phyloP scores from a whole-genome alignment of 2,797 vertebrate genomes.

The Halcyon chelicuti region DNA sequence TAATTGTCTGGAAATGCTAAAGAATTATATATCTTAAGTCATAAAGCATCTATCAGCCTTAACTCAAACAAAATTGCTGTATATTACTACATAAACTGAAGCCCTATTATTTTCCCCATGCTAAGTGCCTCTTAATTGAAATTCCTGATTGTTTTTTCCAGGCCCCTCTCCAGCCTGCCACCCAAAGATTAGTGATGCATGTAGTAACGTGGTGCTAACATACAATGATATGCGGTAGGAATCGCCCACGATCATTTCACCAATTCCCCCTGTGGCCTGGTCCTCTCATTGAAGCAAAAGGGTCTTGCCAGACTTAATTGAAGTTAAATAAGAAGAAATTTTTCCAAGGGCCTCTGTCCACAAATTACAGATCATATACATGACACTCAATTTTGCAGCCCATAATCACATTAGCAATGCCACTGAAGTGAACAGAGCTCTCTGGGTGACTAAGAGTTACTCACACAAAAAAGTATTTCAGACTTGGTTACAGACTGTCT shows the following conservation, averaged over 20 bases:
- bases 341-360: background rate
- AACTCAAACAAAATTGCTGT: background rate
- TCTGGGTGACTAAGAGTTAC: constrained; percentile 6
- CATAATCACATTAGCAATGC: constrained; percentile 47
- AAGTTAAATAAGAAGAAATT: background rate
- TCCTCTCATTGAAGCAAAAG: background rate
- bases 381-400: constrained; percentile 11
- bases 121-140: constrained; percentile 15
- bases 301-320: constrained; percentile 3
- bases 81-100: background rate
- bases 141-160: constrained; percentile 22
- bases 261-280: background rate
- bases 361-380: constrained; percentile 14
- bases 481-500: background rate
- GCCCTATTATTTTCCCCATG: background rate
- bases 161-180: background rate
- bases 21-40: background rate
- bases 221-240: background rate
- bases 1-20: background rate
- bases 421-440: background rate
- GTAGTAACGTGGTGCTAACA: background rate
- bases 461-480: background rate
- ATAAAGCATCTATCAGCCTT: background rate
- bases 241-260: background rate
- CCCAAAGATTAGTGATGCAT: background rate